These are phyloP conservation scores for Sebastolobus alascanus DNA, from an alignment of 2,797 vertebrate species.

Conservation along the genomic window DNA sequence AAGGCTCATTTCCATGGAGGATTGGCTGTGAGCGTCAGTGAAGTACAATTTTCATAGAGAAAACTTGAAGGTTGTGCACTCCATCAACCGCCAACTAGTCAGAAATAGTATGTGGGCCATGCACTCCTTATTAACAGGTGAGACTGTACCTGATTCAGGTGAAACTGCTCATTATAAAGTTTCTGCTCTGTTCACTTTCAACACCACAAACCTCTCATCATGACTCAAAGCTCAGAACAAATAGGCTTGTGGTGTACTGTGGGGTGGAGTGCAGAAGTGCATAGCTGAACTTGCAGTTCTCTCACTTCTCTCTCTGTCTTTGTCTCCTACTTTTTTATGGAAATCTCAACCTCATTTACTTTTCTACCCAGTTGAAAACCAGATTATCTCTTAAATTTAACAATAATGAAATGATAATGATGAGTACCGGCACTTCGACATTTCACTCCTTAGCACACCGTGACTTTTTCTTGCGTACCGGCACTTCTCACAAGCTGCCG, in stretches of 20 bases:
- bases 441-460: too few relatives aligned
- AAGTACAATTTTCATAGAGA: conserved; percentile 33
- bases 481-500: too few relatives aligned
- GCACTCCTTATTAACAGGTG: conserved; percentile 59
- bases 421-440: too few relatives aligned
- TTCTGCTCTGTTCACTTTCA: conserved; percentile 56
- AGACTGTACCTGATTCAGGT: conserved; percentile 67
- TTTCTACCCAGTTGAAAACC: background rate
- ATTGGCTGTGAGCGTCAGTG: conserved; percentile 24
- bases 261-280: conserved; percentile 8
- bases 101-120: conserved; percentile 69
- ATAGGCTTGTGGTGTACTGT: conserved; percentile 38
- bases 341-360: background rate
- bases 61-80: conserved; percentile 46
- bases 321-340: background rate
- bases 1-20: conserved; percentile 54
- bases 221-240: conserved; percentile 48
- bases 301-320: background rate
- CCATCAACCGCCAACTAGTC: conserved; percentile 34
- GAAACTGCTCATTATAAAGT: conserved; percentile 73
- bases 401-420: background rate
- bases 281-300: conserved; percentile 23
- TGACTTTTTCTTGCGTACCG: too few relatives aligned
- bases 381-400: background rate
- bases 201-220: conserved; percentile 54